Evolutionary conservation across 2,888 invertebrate genomes (phyloP).

Genomic region (Amphiduros pacificus): DNA sequence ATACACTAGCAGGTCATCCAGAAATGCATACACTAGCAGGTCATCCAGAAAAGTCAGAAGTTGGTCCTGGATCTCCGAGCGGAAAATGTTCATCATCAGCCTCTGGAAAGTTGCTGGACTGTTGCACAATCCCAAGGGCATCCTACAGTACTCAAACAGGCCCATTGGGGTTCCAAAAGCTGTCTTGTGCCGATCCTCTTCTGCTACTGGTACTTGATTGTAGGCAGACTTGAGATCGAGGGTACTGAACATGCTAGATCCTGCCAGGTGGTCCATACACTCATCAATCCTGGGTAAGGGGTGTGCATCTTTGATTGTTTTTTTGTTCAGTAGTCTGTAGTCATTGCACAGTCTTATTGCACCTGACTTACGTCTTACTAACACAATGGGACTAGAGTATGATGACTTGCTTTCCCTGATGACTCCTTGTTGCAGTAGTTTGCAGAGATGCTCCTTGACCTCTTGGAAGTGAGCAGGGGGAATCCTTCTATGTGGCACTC

Average conservation of each 20-base stretch:
- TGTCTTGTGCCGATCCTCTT: constrained; percentile 14
- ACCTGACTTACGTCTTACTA: constrained; percentile 26
- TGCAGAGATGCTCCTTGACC: not conserved
- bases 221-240: constrained; percentile 22
- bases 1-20: constrained; percentile 1
- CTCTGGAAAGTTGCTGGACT: constrained; percentile 2
- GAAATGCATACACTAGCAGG: not conserved
- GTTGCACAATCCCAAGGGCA: constrained; percentile 19
- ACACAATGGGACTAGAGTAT: constrained; percentile 29
- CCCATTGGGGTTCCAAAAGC: constrained; percentile 15
- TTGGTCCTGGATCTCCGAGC: not conserved
- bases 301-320: constrained; percentile 25
- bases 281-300: constrained; percentile 30
- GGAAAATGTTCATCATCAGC: not conserved
- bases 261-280: constrained; percentile 19
- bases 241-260: constrained; percentile 16
- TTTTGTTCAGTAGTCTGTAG: constrained; percentile 25
- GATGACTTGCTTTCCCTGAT: constrained; percentile 26
- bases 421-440: constrained; percentile 8
- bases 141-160: constrained; percentile 12
- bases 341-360: constrained; percentile 27
- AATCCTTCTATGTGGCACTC: not conserved
- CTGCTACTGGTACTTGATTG: constrained; percentile 11
- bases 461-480: not conserved
- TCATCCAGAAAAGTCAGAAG: not conserved